phyloP scores from a whole-genome alignment of 2,113 vertebrate genomes.

The Ellobius talpinus region DNA sequence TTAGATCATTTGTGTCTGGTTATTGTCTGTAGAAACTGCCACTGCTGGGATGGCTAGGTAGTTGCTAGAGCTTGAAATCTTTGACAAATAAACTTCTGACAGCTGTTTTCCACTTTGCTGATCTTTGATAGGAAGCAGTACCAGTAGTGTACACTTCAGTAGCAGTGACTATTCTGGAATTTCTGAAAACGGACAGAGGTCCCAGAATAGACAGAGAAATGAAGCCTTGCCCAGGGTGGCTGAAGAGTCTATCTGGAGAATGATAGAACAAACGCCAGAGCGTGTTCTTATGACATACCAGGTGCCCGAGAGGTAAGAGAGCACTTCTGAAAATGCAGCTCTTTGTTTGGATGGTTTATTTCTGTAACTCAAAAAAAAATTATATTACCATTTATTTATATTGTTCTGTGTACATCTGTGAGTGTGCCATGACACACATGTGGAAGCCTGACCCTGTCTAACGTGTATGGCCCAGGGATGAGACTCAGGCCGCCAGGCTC shows the following conservation, averaged over 20 bases:
- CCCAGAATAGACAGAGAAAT: constrained; percentile 66
- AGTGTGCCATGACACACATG: background rate
- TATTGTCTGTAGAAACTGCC: background rate
- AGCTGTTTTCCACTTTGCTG: background rate
- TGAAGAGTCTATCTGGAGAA: constrained; percentile 89
- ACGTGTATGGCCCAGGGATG: background rate
- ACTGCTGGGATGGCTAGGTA: background rate
- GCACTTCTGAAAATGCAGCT: background rate
- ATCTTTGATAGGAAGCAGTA: constrained; percentile 84
- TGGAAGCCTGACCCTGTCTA: background rate
- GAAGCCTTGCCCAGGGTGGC: constrained; percentile 78
- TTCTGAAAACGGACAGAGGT: constrained; percentile 84
- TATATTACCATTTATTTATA: background rate
- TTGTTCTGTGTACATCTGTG: too few relatives aligned
- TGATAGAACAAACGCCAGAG: constrained; percentile 89
- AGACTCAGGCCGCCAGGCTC: too few relatives aligned
- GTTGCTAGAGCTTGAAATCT: too few relatives aligned
- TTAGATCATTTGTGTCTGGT: background rate
- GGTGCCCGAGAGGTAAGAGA: constrained; percentile 90
- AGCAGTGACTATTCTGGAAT: constrained; percentile 87
- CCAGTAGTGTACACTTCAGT: constrained; percentile 90
- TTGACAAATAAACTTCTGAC: too few relatives aligned
- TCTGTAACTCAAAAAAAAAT: background rate
- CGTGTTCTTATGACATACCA: constrained; percentile 92
- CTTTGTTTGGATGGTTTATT: background rate